Conservation (phyloP, 2,888 invertebrate species). For the Sphaerophoria taeniata region DNA sequence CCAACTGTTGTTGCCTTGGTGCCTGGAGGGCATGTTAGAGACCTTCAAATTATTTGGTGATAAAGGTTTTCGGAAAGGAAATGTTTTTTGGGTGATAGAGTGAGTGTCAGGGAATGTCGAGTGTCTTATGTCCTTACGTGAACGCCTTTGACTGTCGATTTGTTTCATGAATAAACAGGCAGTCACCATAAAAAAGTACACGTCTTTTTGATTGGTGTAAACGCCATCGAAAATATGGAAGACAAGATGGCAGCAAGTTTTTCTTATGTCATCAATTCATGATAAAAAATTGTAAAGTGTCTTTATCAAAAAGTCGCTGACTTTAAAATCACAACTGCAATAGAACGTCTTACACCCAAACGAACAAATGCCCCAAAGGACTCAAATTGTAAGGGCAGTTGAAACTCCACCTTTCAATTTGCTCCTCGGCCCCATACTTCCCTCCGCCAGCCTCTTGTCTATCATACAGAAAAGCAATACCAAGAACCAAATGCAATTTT, state of each 20-base stretch:
- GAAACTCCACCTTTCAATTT: slow-evolving; percentile 15
- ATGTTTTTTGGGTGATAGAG: slow-evolving; percentile 53
- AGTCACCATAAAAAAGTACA: not conserved
- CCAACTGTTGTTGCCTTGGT: not conserved
- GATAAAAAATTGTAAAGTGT: not conserved
- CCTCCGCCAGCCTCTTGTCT: not conserved
- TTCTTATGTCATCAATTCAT: not conserved
- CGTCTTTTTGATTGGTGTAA: not conserved
- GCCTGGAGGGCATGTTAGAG: slow-evolving; percentile 29
- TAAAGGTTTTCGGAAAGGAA: slow-evolving; percentile 35
- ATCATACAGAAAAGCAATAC: slow-evolving; percentile 14
- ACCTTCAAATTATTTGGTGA: slow-evolving; percentile 42
- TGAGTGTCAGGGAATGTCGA: slow-evolving; percentile 62
- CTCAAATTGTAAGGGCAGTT: slow-evolving; percentile 12
- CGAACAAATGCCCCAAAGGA: slow-evolving; percentile 21
- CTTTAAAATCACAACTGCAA: slow-evolving; percentile 15
- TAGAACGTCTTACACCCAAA: slow-evolving; percentile 22
- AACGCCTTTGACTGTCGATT: slow-evolving; percentile 33
- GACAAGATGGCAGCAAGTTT: not conserved
- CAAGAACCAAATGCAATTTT: slow-evolving; percentile 70
- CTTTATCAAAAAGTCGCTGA: not conserved
- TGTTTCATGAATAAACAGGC: slow-evolving; percentile 1
- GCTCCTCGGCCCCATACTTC: not conserved
- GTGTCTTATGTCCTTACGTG: slow-evolving; percentile 23
- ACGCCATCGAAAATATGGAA: not conserved